A percentile compares a stretch with the other conserved stretches of the same genome.
These are phyloP conservation scores for Ancistrus triradiatus DNA, from an alignment of 2,113 vertebrate genomes.

Conservation along the genomic window DNA sequence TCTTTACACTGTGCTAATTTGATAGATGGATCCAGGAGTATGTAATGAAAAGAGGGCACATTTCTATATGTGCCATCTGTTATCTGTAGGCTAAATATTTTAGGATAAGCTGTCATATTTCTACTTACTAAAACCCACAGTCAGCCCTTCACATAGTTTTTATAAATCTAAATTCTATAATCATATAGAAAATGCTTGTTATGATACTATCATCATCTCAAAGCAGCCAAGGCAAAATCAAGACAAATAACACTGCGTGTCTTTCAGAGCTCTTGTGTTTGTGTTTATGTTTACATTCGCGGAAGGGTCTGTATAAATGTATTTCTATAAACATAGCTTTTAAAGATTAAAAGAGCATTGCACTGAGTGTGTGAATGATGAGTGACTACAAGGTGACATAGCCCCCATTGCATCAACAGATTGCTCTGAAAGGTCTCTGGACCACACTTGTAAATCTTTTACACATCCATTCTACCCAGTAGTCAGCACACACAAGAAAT, in stretches of 20 bases:
- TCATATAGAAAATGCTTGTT: no score
- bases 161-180: no score
- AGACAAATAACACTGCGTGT: slow-evolving; percentile 14
- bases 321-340: no score
- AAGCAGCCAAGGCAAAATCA: not conserved
- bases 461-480: slow-evolving; percentile 20
- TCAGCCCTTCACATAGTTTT: no score
- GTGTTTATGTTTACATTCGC: slow-evolving; percentile 55
- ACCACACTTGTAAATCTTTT: slow-evolving; percentile 27
- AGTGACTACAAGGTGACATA: slow-evolving; percentile 50
- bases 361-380: slow-evolving; percentile 22
- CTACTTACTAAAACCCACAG: no score
- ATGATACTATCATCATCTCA: no score
- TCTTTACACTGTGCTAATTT: slow-evolving; percentile 9
- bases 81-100: not conserved
- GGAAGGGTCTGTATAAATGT: slow-evolving; percentile 46
- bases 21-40: not conserved
- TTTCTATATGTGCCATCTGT: slow-evolving; percentile 8
- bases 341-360: no score
- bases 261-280: slow-evolving; percentile 50
- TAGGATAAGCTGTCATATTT: no score
- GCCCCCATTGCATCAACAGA: slow-evolving; percentile 61
- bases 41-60: not conserved
- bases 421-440: slow-evolving; percentile 29
- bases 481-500: slow-evolving; percentile 29